Evolutionary conservation across 2,888 invertebrate genomes (phyloP).

Genomic region (Stenolophus ochropezus): DNA sequence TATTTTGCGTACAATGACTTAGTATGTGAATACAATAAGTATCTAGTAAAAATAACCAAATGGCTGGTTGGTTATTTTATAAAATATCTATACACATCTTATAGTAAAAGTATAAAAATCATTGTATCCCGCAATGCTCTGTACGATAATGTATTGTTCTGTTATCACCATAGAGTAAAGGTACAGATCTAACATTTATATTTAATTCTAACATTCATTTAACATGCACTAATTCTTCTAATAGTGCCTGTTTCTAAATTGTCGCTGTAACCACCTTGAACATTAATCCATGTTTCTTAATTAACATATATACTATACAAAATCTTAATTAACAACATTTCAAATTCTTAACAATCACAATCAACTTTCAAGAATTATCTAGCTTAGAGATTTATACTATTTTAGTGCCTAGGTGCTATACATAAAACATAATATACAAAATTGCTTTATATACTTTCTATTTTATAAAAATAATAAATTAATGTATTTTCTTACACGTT

Average conservation of each 20-base stretch:
- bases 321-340: slow-evolving; percentile 14
- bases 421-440: not conserved
- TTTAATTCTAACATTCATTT: slow-evolving; percentile 1
- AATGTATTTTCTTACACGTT: not conserved
- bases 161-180: slow-evolving; percentile 50
- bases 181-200: slow-evolving; percentile 2
- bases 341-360: slow-evolving; percentile 20
- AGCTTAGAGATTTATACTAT: not conserved
- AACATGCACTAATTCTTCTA: slow-evolving; percentile 26
- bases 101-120: slow-evolving; percentile 58
- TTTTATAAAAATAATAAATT: not conserved
- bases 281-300: not conserved
- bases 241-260: slow-evolving; percentile 47
- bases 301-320: slow-evolving; percentile 21
- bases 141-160: slow-evolving; percentile 54
- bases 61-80: slow-evolving; percentile 69
- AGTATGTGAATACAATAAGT: slow-evolving; percentile 24
- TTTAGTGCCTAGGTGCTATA: not conserved
- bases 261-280: slow-evolving; percentile 55
- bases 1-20: not conserved
- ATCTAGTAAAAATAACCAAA: slow-evolving; percentile 67
- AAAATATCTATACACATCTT: slow-evolving; percentile 51
- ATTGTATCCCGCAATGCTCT: slow-evolving; percentile 51
- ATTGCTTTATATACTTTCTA: not conserved
- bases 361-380: slow-evolving; percentile 3